These are phyloP conservation scores for Carposina sasakii DNA, from an alignment of 1,140 invertebrate genomes.

Conservation along the genomic window DNA sequence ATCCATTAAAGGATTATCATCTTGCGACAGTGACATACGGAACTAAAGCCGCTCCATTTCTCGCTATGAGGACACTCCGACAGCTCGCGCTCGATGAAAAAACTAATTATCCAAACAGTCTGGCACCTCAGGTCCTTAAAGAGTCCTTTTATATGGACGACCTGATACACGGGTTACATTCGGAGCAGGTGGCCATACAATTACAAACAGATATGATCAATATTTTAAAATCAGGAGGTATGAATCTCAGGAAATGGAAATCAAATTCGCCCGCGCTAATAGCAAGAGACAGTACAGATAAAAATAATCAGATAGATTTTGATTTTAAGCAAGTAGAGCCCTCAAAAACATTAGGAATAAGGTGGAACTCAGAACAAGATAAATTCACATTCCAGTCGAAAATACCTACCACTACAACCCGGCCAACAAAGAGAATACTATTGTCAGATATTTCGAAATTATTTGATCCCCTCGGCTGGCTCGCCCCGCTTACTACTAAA, in stretches of 20 bases:
- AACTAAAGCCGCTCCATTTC: conserved; percentile 14
- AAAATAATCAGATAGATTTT: not conserved
- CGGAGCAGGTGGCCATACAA: not conserved
- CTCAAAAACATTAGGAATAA: not conserved
- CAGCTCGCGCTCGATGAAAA: conserved; percentile 30
- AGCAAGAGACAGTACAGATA: not conserved
- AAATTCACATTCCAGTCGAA: not conserved
- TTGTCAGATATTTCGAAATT: conserved; percentile 23
- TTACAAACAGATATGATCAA: not conserved
- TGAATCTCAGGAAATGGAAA: conserved; percentile 3
- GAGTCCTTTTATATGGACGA: conserved; percentile 1
- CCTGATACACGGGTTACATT: not conserved
- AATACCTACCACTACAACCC: not conserved
- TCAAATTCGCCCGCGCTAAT: not conserved
- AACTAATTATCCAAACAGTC: conserved; percentile 15
- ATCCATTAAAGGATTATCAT: not conserved
- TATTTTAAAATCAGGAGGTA: not conserved
- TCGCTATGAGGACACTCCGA: conserved; percentile 35
- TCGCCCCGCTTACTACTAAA: conserved; percentile 44
- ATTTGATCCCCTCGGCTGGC: conserved; percentile 48
- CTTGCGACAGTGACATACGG: not conserved
- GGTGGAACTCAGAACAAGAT: not conserved
- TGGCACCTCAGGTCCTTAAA: not conserved
- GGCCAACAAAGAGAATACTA: conserved; percentile 20
- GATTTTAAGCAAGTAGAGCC: not conserved